Conservation (phyloP, 2,797 vertebrate genomes). For the Orientallactaga sibirica region DNA sequence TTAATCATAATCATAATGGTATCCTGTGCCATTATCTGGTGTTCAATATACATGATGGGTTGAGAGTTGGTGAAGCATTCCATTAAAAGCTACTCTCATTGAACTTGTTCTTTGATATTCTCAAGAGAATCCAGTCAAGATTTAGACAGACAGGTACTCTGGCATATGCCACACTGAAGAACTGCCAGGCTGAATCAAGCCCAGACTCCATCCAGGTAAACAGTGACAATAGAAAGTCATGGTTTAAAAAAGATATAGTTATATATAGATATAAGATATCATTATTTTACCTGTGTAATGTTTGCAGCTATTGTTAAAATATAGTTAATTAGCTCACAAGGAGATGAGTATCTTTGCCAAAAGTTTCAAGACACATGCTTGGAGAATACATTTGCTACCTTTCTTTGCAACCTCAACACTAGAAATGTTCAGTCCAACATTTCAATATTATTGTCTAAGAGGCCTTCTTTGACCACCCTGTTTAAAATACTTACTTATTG, state of each 20-base stretch:
- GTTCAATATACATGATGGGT: background rate
- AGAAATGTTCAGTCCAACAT: background rate
- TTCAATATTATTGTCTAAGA: background rate
- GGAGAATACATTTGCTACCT: background rate
- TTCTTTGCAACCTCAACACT: background rate
- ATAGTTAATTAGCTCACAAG: conserved; percentile 18
- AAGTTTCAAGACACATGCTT: background rate
- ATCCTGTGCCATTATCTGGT: background rate
- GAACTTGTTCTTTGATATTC: background rate
- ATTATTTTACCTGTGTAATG: background rate
- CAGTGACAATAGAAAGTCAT: background rate
- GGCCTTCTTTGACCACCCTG: background rate
- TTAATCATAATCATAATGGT: background rate
- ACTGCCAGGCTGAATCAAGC: background rate
- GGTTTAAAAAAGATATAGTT: conserved; percentile 16
- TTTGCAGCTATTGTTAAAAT: conserved; percentile 14
- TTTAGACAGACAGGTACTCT: background rate
- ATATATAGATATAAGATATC: background rate
- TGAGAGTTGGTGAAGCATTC: background rate
- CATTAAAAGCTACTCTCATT: background rate
- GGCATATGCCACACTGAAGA: background rate
- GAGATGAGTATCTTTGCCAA: background rate
- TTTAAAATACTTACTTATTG: background rate
- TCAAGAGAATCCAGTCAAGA: background rate
- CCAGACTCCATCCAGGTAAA: background rate